Evolutionary conservation across 1,140 invertebrate genomes (phyloP), one percentile per base, ranked within the genome.

Genomic region (Lethrus apterus): DNA sequence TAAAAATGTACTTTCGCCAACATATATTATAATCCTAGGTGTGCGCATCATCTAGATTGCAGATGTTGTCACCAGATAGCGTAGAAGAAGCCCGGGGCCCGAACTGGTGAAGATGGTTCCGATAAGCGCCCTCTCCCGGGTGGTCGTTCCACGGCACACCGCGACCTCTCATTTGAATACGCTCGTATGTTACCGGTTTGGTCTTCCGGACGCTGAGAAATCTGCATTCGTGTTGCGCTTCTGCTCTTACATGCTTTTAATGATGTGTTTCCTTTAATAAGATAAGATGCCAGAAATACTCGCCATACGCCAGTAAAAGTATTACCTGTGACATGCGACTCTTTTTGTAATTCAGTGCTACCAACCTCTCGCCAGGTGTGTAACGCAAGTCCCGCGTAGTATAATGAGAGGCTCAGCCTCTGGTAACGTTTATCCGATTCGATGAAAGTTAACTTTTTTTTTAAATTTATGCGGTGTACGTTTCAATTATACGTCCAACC

Each of bases 31-130:
- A 62, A 56, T 60, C 56, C 51, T 58, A 62, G 60, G 62, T 64
- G 60, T 64, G 57, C 55, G 57, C 59, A 62, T 62, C 59, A 65
- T 65, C 63, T 65, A 62, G 63, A 65, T 62, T 62, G 62, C 45
- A 63, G 64, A 66, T 66, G 54, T 66, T 66, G 64, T 66, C 64
- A 65, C 64, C 64, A 66, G 64, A 66, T 66, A 65, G 50, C 44
- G 32, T 38, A 40, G 47, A 40, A 48, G 56, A 46, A 45, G 36
- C 21, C 47, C 46, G 44, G 51, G 48, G 53, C 54, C 52, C 42
- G 44, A 48, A 35, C 49, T 47, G 52, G 59, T 57, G 62, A 55
- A 58, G 63, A 62, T 63, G 56, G 29, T 20, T 11, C 36, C 53
- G 62, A 63, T 64, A 64, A 64, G 59, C 31, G 44, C 13, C 38